phyloP scores from a whole-genome alignment of 2,888 invertebrate genomes.

The Ennomos quercinarius region DNA sequence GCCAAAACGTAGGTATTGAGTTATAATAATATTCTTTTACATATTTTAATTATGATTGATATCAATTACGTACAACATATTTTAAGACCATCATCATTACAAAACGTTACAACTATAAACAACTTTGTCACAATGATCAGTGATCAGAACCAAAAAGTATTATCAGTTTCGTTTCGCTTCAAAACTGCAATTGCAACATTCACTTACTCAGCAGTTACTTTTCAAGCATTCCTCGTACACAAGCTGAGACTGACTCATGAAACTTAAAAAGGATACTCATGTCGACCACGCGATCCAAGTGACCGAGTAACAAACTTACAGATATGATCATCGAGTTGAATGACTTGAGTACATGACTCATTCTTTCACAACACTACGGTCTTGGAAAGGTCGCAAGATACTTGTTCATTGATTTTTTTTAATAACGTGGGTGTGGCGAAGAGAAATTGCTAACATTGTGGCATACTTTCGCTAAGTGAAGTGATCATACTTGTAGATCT shows the following conservation, averaged over 20 bases:
- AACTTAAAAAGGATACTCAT: conserved; percentile 71
- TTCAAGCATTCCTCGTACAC: conserved; percentile 50
- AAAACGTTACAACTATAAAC: too few relatives aligned
- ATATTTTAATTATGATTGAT: too few relatives aligned
- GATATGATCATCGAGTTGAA: conserved; percentile 67
- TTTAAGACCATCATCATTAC: too few relatives aligned
- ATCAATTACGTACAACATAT: too few relatives aligned
- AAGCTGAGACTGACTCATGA: conserved; percentile 60
- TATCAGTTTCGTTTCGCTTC: neutral
- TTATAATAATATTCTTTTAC: too few relatives aligned
- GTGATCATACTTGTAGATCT: conserved; percentile 11
- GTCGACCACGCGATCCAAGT: conserved; percentile 59
- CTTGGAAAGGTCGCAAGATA: conserved; percentile 71
- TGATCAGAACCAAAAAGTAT: neutral
- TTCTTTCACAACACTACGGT: conserved; percentile 67
- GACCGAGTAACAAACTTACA: conserved; percentile 62
- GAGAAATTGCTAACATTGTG: conserved; percentile 31
- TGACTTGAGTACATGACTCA: conserved; percentile 70
- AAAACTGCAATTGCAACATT: conserved; percentile 41
- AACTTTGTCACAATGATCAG: neutral
- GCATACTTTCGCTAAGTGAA: conserved; percentile 32
- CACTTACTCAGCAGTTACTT: conserved; percentile 47
- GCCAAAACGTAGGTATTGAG: too few relatives aligned
- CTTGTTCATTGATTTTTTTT: conserved; percentile 58
- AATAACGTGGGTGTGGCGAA: conserved; percentile 30